These are phyloP conservation scores for Columba guinea DNA, from an alignment of 2,797 vertebrate genomes.

Conservation along the genomic window DNA sequence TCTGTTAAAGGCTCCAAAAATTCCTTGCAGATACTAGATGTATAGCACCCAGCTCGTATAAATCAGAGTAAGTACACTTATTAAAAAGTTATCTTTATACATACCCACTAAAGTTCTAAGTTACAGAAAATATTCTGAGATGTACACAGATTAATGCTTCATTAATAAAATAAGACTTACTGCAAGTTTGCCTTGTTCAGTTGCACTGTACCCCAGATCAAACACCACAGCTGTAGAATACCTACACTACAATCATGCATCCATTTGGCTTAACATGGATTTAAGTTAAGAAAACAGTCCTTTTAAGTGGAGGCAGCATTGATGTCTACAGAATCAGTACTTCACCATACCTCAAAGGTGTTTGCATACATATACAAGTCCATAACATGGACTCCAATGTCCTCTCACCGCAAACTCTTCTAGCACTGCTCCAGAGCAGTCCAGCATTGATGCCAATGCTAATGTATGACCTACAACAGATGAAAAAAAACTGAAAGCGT, in stretches of 20 bases:
- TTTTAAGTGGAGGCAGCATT: neutral
- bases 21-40: neutral
- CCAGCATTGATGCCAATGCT: neutral
- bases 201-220: rapidly evolving
- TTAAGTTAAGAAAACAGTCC: neutral
- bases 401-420: too few relatives aligned
- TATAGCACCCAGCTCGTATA: neutral
- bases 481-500: neutral
- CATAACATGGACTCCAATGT: too few relatives aligned
- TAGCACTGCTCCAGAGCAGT: neutral
- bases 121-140: neutral
- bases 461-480: neutral
- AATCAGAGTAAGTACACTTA: neutral
- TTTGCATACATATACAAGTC: neutral
- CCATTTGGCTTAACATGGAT: neutral
- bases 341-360: neutral
- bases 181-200: neutral
- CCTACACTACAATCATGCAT: neutral
- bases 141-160: neutral
- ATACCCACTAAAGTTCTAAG: neutral
- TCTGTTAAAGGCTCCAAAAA: neutral
- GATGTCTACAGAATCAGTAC: neutral
- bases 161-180: neutral
- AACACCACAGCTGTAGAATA: neutral
- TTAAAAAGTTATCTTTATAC: neutral